Conservation (phyloP, 2,113 vertebrate genomes). For the Peromyscus leucopus region DNA sequence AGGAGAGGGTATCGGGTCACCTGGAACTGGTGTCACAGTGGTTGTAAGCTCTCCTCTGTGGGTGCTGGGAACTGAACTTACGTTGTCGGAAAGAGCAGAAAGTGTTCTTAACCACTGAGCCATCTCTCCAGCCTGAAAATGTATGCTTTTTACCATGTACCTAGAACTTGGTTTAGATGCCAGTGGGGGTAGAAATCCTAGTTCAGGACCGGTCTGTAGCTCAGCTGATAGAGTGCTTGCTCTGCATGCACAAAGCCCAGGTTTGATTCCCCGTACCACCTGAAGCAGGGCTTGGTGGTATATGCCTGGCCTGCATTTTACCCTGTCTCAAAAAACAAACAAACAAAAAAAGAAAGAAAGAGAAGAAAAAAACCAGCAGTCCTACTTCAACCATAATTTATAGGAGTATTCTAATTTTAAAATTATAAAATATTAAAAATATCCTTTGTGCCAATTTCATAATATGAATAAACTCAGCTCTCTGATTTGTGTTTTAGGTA, state of each 20-base stretch:
- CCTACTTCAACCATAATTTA: conserved; percentile 27
- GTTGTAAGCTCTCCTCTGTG: not conserved
- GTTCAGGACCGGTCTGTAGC: not conserved
- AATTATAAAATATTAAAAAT: conserved; percentile 43
- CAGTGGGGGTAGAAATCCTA: conserved; percentile 39
- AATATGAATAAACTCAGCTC: not conserved
- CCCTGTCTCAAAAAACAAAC: not conserved
- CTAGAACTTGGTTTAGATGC: not conserved
- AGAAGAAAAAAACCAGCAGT: conserved; percentile 9
- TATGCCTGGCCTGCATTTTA: not conserved
- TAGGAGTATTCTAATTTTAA: conserved; percentile 39
- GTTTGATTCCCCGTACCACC: not conserved
- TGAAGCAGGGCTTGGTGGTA: not conserved
- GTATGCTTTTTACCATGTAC: no score
- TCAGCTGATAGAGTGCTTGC: not conserved
- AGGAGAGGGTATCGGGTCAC: not conserved
- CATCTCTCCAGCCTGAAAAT: not conserved
- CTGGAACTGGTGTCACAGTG: no score
- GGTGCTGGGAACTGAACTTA: not conserved
- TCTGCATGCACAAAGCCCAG: no score
- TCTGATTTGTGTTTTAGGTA: conserved; percentile 90
- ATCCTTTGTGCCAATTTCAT: conserved; percentile 24
- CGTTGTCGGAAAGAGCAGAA: not conserved
- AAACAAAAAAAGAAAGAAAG: no score
- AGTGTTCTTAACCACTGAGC: not conserved